Evolutionary conservation across 92 coral and sea anemone species (phyloP), one percentile per base, ranked within the genome.

Genomic region (Palythoa caribaeorum): DNA sequence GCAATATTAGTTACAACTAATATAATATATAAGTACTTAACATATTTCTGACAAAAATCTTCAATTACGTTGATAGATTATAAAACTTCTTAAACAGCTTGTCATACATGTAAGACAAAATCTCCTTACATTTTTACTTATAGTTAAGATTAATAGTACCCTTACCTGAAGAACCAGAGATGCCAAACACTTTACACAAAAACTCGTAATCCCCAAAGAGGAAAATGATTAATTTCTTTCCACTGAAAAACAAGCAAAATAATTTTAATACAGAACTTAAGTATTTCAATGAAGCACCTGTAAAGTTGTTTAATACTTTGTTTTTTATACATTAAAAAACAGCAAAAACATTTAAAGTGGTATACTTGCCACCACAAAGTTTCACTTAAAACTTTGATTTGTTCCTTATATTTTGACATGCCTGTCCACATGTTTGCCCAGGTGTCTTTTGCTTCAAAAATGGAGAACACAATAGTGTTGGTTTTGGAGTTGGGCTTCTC

Each of bases 351-450:
- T 5, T 71, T 37, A 71, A 1, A 13, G 9, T 63, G 16, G 8
- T 70, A 13, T 76, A 76, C 80, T 76, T 76, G 84, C 80, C 86
- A 71, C 90, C 90, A 88, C 1, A 37, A 59, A 12, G 60, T 68
- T 66, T 80, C 86, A 20, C 71, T 79, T 1, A 76, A 54, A 44
- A 76, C 80, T 44, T 76, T 52, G 16, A 50, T 21, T 11, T 76
- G 80, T 37, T 76, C 80, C 21, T 50, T 76, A 28, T 77, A 21
- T 6, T n/a, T 17, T 10, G 81, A 77, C 12, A 78, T 14, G 10
- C 69, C 83, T 53, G 83, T 53, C 69, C 65, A 78, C 20, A 54
- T 21, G 63, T 77, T 51, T 3, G 81, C 65, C 44, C 81, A 77
- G 17, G 14, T 40, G 11, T 74, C 79, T 3, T 74, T 74, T 5